Base-by-base conservation (phyloP, 2,888 invertebrate genomes). In the Morpho deidamia region DNA sequence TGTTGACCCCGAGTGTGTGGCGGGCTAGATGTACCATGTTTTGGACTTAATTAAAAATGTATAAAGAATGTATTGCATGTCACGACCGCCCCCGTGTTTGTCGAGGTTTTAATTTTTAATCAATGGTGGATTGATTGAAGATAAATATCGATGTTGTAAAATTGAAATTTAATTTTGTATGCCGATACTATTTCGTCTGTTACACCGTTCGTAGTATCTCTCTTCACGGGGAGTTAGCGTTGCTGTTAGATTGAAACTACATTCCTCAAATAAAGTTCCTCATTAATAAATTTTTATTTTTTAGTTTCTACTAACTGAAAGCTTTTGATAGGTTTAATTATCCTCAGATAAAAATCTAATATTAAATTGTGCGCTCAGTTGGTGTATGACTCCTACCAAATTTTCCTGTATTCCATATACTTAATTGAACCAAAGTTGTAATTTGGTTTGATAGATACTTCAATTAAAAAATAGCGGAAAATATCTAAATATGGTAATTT, bases 31-130 rank as follows among this genome's bases (percentile, higher is more conserved):
- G 74, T 71, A 75, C 77, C 75, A 79, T 80, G 80, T 81, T 83
- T 80, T 78, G 74, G 72, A 83, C 80, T 83, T 85, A 86, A 87
- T 87, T 86, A 85, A 84, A 86, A 84, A 78, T 79, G 74, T 81
- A 79, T 78, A 79, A 79, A 83, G 77, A 76, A 82, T 82, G 76
- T 82, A 78, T 79, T 74, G 74, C 76, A 70, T 78, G 79, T 78
- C 74, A 76, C 71, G 72, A 68, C 71, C 77, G 79, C 80, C 81
- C 71, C 76, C 74, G 70, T 75, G 71, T 74, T 78, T 79, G 73
- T 75, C 65, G 73, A 78, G 71, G 68, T 70, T 74, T 76, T 72
- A 72, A 75, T 78, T 75, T 75, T 71, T 59, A 58, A 60, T 58
- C 56, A 57, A 53, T 45, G 50, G 40, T 32, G 59, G 53, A 56